Conservation (phyloP, 2,797 vertebrate species). For the Arctocebus calabarensis region DNA sequence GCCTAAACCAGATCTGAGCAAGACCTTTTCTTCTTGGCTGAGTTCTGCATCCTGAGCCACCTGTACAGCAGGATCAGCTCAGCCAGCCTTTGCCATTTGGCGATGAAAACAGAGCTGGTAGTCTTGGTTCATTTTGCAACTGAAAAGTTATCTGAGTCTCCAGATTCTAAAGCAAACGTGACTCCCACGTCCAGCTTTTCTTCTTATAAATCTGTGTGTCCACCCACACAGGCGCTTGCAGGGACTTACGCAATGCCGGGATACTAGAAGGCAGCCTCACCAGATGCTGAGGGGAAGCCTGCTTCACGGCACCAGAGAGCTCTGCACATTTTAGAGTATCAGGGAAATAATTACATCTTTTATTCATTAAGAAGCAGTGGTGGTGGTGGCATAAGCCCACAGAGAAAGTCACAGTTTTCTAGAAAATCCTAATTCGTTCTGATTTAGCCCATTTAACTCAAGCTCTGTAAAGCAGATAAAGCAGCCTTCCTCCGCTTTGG, state of each 20-base stretch:
- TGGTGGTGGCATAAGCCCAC: background rate
- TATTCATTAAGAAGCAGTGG: slow-evolving; percentile 22
- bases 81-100: background rate
- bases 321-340: background rate
- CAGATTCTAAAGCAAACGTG: background rate
- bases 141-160: background rate
- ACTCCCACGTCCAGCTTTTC: background rate
- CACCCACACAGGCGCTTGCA: background rate
- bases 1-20: background rate
- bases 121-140: background rate
- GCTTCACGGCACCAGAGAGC: background rate
- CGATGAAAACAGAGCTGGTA: background rate
- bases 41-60: background rate
- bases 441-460: slow-evolving; percentile 33
- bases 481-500: background rate
- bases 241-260: background rate
- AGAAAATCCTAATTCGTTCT: slow-evolving; percentile 45
- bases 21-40: background rate
- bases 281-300: background rate
- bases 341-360: background rate
- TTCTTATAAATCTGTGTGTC: background rate
- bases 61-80: background rate
- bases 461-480: background rate
- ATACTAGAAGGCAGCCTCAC: background rate
- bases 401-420: slow-evolving; percentile 21